These are phyloP conservation scores for Sylvilagus floridanus DNA, from an alignment of 2,797 vertebrate species.

Conservation along the genomic window DNA sequence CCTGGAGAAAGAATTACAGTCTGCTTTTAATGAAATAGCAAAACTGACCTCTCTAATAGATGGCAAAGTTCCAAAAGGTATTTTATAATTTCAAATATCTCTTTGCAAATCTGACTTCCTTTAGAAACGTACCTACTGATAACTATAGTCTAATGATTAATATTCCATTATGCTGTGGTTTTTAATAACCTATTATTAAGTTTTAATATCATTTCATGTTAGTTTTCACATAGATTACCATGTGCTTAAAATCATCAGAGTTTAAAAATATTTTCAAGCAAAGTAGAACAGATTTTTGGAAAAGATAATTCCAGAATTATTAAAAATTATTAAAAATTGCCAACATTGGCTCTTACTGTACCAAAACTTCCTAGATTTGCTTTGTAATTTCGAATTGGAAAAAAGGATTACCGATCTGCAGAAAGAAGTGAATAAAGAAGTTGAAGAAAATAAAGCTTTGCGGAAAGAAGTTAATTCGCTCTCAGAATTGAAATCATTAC, in stretches of 20 bases:
- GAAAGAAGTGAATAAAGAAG: slow-evolving; percentile 87
- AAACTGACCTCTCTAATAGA: slow-evolving; percentile 91
- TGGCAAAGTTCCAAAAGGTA: slow-evolving; percentile 94
- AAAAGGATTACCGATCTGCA: slow-evolving; percentile 87
- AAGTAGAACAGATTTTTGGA: not conserved
- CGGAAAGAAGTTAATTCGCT: slow-evolving; percentile 87
- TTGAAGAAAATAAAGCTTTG: slow-evolving; percentile 86
- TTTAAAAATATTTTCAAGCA: slow-evolving; percentile 59
- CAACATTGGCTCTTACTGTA: slow-evolving; percentile 34
- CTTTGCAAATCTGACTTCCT: slow-evolving; percentile 23
- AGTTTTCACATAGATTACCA: slow-evolving; percentile 14
- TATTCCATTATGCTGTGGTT: not conserved
- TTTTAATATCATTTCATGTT: slow-evolving; percentile 16
- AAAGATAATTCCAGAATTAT: not conserved
- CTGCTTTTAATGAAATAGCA: slow-evolving; percentile 92
- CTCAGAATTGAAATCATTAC: slow-evolving; percentile 81
- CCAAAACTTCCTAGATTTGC: slow-evolving; percentile 87
- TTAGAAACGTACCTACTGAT: not conserved
- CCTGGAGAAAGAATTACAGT: slow-evolving; percentile 89
- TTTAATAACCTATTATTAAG: slow-evolving; percentile 26
- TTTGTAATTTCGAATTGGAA: slow-evolving; percentile 89
- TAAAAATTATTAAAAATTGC: slow-evolving; percentile 41
- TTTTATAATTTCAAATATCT: slow-evolving; percentile 49
- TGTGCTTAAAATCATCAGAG: slow-evolving; percentile 2
- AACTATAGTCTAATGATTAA: not conserved